Base-by-base conservation (phyloP, 1,140 invertebrate species). In the Medauroidea extradentata region DNA sequence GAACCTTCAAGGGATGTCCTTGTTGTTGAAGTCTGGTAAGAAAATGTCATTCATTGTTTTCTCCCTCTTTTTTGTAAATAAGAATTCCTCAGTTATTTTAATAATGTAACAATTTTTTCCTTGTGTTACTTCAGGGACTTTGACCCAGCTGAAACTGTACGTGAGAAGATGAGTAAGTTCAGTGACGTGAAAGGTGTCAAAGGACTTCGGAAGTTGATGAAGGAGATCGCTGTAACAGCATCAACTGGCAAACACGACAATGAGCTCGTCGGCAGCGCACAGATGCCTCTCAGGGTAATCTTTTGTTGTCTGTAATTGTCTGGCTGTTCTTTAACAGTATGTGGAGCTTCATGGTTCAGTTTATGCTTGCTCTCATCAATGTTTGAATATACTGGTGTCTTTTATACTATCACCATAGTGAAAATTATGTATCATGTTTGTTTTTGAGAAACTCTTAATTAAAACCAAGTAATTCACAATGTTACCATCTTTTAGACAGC, bases 171-270 rank as follows among this genome's bases (percentile, higher is more conserved):
- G 76, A 88, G 85, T 50, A 91, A 91, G 75, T 82, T 93, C 53
- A 84, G 87, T 56, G 87, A 88, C 64, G 87, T 94, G 0, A 93
- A 93, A 74, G 90, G 90, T 8, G 86, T 91, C 0, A 85, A 86
- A 70, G 91, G 91, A 1, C 75, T 93, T 7, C 79, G 88, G 19
- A 93, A 91, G 74, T 72, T 93, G 13, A 86, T 98, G 76, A 98
- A 98, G 73, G 95, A 99, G 80, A 94, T 98, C 44, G 94, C 94
- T 1, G 88, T 97, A 50, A 96, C 94, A 3, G 94, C 94, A 1
- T 88, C 94, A 7, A 91, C 89, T 2, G 91, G 91, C 23, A 94
- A 93, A 76, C 92, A 94, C 69, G 88, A 96, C 58, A 96, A 98
- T 73, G 95, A 98, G 76, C 88, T 98, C 61, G 90, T 99, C 60